Base-by-base conservation (phyloP, 2,113 vertebrate genomes). In the Alosa alosa region DNA sequence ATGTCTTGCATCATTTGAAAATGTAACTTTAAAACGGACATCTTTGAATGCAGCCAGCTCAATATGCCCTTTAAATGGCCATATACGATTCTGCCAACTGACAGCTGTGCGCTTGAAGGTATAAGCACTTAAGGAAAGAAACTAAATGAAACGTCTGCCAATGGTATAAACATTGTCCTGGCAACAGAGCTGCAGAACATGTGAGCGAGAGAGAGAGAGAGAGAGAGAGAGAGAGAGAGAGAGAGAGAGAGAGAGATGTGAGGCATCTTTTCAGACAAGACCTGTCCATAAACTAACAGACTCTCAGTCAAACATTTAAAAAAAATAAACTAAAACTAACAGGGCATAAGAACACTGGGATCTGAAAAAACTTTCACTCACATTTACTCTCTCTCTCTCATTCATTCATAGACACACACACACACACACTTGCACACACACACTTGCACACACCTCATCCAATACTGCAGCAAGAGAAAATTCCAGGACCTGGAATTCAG, bases 391-490 rank as follows among this genome's bases (percentile, higher is more conserved):
- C 55, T 1, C 64, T 13, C 25, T 13, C 25, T 17, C 68, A 36
- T 8, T 13, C 72, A 15, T 36, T 4, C 31, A 31, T 31, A 31
- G 31, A 31, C 72, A 41, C 31, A 39, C 72, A 36, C 72, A 78
- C 72, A 78, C 72, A 78, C 72, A n/a, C n/a, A n/a, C n/a, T 17
- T 22, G 25, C 60, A 25, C 60, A 64, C 60, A 64, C 60, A 64
- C n/a, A 39, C 60, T 17, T 10, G 39, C 25, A 78, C 11, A 78
- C 31, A 39, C 11, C 13, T 68, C 72, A 78, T 41, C 13, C 72
- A 78, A 78, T 39, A 78, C 72, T 78, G 72, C 72, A 78, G 72
- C 72, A 78, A 78, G 72, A 78, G 36, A 36, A 17, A 78, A 78
- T 39, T 78, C 25, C 31, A 78, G 36, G 39, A 78, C 10, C 31